Base-by-base conservation (phyloP, 1,140 invertebrate species). In the Cydia strobilella region DNA sequence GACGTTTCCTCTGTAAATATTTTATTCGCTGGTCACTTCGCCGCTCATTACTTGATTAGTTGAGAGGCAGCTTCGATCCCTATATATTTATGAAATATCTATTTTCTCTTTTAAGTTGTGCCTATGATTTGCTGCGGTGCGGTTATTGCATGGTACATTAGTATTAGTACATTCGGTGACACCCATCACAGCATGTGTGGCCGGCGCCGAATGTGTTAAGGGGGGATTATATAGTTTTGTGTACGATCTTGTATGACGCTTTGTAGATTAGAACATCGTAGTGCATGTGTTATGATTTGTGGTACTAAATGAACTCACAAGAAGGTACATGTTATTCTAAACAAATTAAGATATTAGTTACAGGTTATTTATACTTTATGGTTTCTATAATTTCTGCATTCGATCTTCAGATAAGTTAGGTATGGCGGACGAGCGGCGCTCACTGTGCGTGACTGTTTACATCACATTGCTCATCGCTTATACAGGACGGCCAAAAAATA, bases 391-490 rank as follows among this genome's bases (percentile, higher is more conserved):
- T 66, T 31, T n/a, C 23, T 31, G 27, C 12, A 66, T 5, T 35
- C 48, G 77, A 72, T 51, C 62, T 78, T 73, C 31, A 74, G 69
- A 39, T n/a, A 62, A 66, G 39, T 35, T 73, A 12, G 63, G 72
- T 72, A 62, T 65, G 27, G 65, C 39, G n/a, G 42, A 18, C 75
- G 77, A 39, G 51, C 76, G 74, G 73, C 74, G 75, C 75, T 79
- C 77, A 78, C 77, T 74, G 78, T 75, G 79, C 78, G 77, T 82
- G 78, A 80, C 78, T 77, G 59, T 77, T 83, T 84, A 79, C 81
- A 78, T 83, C 80, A 81, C 79, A 81, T 79, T 76, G 79, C 72
- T 79, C 73, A 59, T 69, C 65, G 75, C n/a, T 18, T 45, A 72
- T 35, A n/a, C n/a, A n/a, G n/a, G n/a, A n/a, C n/a, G n/a, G n/a